Percentiles rank a stretch among this genome's conserved stretches.
Conservation (phyloP, 2,888 invertebrate genomes). For the Limenitis camilla region DNA sequence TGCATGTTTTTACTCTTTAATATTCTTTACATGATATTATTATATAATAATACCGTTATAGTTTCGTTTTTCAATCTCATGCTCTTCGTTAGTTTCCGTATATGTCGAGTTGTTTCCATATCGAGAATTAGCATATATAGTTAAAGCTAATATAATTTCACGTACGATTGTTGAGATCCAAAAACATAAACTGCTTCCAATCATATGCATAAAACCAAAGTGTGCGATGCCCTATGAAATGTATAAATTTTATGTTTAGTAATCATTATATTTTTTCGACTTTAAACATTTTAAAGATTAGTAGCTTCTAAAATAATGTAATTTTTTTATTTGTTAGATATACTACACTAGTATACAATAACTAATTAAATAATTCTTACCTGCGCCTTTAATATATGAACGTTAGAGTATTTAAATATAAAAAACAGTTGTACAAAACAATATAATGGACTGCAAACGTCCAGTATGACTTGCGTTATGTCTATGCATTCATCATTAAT, state of each 20-base stretch:
- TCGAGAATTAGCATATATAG: constrained; percentile 55
- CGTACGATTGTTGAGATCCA: constrained; percentile 86
- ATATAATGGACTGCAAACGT: constrained; percentile 81
- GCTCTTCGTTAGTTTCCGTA: constrained; percentile 5
- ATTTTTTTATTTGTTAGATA: too few relatives aligned
- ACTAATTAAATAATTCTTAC: constrained; percentile 29
- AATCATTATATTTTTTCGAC: too few relatives aligned
- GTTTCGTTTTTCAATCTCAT: neutral
- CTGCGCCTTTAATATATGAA: constrained; percentile 68
- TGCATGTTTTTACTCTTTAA: too few relatives aligned
- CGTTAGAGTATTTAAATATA: constrained; percentile 88
- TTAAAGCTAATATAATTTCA: constrained; percentile 80
- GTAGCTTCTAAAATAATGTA: too few relatives aligned
- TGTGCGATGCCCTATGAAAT: constrained; percentile 71
- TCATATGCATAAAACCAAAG: constrained; percentile 86
- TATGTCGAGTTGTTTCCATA: constrained; percentile 35
- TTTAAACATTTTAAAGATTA: too few relatives aligned
- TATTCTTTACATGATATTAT: neutral
- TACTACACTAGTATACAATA: too few relatives aligned
- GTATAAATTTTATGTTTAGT: neutral
- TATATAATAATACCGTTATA: neutral
- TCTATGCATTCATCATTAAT: constrained; percentile 76
- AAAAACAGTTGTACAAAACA: constrained; percentile 85
- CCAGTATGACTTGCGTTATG: constrained; percentile 74
- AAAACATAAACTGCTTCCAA: constrained; percentile 85